A percentile compares a stretch with the other conserved stretches of the same genome.
Evolutionary conservation across 2,797 vertebrate genomes (phyloP).

Genomic region (Vipera latastei): DNA sequence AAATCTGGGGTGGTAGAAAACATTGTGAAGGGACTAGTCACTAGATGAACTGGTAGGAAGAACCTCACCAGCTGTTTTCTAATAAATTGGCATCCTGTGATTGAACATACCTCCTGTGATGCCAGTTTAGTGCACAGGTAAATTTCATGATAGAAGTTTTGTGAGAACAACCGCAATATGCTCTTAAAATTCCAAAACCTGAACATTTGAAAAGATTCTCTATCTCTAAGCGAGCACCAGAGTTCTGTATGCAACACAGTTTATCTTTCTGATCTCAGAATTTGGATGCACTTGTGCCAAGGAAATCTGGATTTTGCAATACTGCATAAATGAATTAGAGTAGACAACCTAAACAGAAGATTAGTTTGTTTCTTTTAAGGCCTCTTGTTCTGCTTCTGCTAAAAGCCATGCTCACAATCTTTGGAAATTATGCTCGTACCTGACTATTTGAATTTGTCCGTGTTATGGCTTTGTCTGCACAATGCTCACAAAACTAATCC

Average conservation of each 20-base stretch:
- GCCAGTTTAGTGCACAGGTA: neutral
- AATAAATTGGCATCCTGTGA: neutral
- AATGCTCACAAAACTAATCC: neutral
- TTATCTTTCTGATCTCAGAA: neutral
- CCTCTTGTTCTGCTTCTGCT: neutral
- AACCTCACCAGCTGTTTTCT: neutral
- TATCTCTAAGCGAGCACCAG: neutral
- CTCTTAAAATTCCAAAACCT: neutral
- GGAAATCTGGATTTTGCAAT: neutral
- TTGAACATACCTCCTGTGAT: neutral
- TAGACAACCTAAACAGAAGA: neutral
- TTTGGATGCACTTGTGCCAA: neutral
- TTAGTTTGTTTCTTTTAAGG: neutral
- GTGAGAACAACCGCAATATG: neutral
- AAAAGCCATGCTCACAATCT: neutral
- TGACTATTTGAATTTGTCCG: neutral
- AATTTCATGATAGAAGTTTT: neutral
- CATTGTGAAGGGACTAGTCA: neutral
- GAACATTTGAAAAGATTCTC: neutral
- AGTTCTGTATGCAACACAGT: neutral
- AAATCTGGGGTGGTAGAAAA: neutral
- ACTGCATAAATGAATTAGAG: neutral
- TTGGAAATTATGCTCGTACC: neutral
- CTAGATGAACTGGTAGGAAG: neutral
- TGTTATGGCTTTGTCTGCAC: neutral